Base-by-base conservation (phyloP, 1,140 invertebrate species). In the Zaprionus gabonicus region DNA sequence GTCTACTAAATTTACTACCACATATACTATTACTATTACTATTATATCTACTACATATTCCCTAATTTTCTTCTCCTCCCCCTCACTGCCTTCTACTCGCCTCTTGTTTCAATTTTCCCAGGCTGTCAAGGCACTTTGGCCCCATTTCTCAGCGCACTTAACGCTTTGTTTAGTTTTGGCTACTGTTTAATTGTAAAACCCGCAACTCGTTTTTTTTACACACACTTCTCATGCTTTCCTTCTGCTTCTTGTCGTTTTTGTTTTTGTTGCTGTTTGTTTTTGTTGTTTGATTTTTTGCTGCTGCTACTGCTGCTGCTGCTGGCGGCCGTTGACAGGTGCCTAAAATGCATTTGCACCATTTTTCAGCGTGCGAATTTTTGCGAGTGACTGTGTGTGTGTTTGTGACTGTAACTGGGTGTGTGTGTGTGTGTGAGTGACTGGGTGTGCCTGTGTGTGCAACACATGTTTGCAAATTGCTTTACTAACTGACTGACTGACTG, bases 401-500 rank as follows among this genome's bases (percentile, higher is more conserved):
- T 20, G 64, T 17, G 44, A 46, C 56, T 49, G 57, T 55, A 46
- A 7, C 7, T 28, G 7, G 28, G 7, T 31, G 71, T 17, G n/a
- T 25, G n/a, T 31, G 17, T n/a, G 41, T 12, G 25, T 31, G 36
- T 2, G 41, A 31, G 46, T 12, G 63, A 27, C 44, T 53, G 59
- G 17, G 41, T 25, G 65, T 15, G 38, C 46, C 56, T 55, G 57
- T 56, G 53, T 65, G 71, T 70, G 74, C 58, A 72, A 74, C 80
- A 88, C 73, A 86, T 86, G 84, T 81, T 81, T 90, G 85, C 83
- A 87, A 88, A 88, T 87, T 87, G 83, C 84, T 90, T 87, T 84
- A 88, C 84, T 81, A 81, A 88, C 83, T 87, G 78, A 87, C 78
- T 87, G 84, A 76, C 55, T 76, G 68, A 71, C 68, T 71, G 58